Evolutionary conservation across 2,797 vertebrate species (phyloP).

Genomic region (Anolis apletophallus): DNA sequence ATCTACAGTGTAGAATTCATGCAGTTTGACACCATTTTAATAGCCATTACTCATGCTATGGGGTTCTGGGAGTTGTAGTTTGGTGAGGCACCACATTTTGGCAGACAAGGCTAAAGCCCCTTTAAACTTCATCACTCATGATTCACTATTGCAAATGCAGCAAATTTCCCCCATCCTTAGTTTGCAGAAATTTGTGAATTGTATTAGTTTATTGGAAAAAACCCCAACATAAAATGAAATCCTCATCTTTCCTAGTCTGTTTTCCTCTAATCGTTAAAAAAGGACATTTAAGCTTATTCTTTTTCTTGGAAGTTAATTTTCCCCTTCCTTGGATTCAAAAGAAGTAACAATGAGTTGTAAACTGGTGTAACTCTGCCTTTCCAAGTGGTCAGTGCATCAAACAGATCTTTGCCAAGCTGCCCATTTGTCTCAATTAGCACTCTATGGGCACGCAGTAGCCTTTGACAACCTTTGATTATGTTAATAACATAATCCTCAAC

Average conservation of each 20-base stretch:
- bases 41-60: too few relatives aligned
- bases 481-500: constrained; percentile 7
- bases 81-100: too few relatives aligned
- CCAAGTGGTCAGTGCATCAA: neutral
- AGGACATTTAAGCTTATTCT: neutral
- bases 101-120: too few relatives aligned
- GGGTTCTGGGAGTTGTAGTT: too few relatives aligned
- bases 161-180: too few relatives aligned
- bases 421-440: constrained; percentile 5
- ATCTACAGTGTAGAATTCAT: too few relatives aligned
- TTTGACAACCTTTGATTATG: neutral
- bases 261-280: neutral
- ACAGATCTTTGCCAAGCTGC: neutral
- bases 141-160: too few relatives aligned
- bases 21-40: too few relatives aligned
- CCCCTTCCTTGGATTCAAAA: neutral
- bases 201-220: neutral
- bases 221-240: neutral
- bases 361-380: neutral
- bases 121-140: too few relatives aligned
- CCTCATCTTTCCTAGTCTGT: neutral
- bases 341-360: neutral
- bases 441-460: neutral
- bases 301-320: neutral
- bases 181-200: too few relatives aligned